Base-by-base conservation (phyloP, 2,113 vertebrate species). In the Grammomys surdaster region DNA sequence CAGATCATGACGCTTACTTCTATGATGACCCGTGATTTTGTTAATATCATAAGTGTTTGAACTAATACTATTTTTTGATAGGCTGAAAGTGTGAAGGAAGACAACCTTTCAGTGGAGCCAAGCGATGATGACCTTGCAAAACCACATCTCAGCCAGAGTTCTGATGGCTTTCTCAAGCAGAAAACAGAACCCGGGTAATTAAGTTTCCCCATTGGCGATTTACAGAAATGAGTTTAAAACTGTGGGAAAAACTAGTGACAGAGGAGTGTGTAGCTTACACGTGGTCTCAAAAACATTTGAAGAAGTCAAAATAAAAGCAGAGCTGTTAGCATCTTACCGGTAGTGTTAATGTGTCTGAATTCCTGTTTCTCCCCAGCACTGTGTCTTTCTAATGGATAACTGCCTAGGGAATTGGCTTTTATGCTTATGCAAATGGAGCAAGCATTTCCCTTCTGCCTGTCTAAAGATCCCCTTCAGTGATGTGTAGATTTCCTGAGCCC, bases 141-240 rank as follows among this genome's bases (percentile, higher is more conserved):
- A 40, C 56, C 3, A 75, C 97, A 54, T 91, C 54, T 70, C 2
- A 93, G 58, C 88, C 97, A 97, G 24, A 48, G 20, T 40, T 91
- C 24, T 0, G 48, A 82, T 4, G 48, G 69, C 28, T 85, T 96
- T 73, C 85, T 94, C 67, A 91, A 82, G 65, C 96, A 97, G 86
- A 95, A 95, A 91, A 97, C 92, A 82, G 95, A 98, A 70, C 80
- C 95, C 60, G 91, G 97, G 98, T 98, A 95, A 97, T 40, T n/a
- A 94, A 85, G 56, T 77, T 0, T 56, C 80, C 43, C 48, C 20
- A 51, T 12, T 95, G 63, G 43, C 51, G 54, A 75, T 31, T 96
- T 36, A 14, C 22, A 14, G 46, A 80, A 90, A 86, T 70, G 63
- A 28, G 48, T 88, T 88, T 73, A 65, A 75, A 94, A 92, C 69